phyloP scores from a whole-genome alignment of 2,888 invertebrate species.

The Scaptomyza tumidula region DNA sequence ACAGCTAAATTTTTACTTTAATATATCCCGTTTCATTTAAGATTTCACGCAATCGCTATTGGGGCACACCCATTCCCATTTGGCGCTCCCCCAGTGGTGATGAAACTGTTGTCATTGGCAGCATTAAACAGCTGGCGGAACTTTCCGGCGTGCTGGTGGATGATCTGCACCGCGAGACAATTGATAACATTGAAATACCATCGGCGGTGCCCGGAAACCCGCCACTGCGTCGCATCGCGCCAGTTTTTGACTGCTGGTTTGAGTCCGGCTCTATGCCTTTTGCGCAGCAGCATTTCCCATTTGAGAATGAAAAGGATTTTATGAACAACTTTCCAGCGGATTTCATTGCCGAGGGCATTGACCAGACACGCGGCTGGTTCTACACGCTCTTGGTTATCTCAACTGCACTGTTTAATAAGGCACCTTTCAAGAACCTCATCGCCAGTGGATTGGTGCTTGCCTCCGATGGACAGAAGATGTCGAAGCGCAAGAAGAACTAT shows the following conservation, averaged over 20 bases:
- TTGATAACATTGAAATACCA: conserved; percentile 97
- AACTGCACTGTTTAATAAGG: conserved; percentile 96
- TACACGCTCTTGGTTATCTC: conserved; percentile 99
- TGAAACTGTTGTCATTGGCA: conserved; percentile 97
- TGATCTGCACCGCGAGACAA: conserved; percentile 97
- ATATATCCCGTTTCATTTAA: conserved; percentile 26
- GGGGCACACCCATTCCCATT: conserved; percentile 99
- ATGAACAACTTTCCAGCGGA: conserved; percentile 97
- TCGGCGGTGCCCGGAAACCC: conserved; percentile 93
- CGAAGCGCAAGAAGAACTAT: conserved; percentile 99
- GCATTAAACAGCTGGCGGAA: conserved; percentile 94
- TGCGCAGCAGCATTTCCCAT: conserved; percentile 98
- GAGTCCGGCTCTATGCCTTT: conserved; percentile 99
- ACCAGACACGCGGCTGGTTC: conserved; percentile 99
- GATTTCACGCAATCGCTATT: conserved; percentile 94
- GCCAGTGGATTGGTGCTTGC: conserved; percentile 98
- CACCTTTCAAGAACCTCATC: conserved; percentile 99
- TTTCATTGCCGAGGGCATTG: conserved; percentile 99
- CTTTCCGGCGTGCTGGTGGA: conserved; percentile 92
- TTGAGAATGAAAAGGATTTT: conserved; percentile 95
- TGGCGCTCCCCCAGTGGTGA: conserved; percentile 97
- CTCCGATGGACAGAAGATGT: conserved; percentile 99
- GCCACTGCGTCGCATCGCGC: conserved; percentile 92
- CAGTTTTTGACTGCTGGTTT: conserved; percentile 99
- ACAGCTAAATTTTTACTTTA: background rate